These are phyloP conservation scores for Fissipunctia ypsillon DNA, from an alignment of 2,888 invertebrate genomes.

Conservation along the genomic window DNA sequence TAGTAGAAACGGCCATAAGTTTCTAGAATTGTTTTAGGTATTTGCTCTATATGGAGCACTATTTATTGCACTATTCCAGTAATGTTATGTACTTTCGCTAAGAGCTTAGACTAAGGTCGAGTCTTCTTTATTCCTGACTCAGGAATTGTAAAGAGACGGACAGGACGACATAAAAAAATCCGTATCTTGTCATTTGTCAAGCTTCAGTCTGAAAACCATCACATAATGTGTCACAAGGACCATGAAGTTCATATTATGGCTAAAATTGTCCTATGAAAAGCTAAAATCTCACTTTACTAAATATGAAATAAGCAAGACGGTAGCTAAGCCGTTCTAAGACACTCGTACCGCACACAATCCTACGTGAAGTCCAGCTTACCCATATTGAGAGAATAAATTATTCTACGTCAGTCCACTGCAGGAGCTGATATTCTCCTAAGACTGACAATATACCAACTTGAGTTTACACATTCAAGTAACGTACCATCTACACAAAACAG, in stretches of 20 bases:
- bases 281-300: not conserved
- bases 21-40: too few relatives aligned
- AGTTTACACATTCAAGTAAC: conserved; percentile 34
- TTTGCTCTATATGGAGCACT: too few relatives aligned
- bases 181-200: not conserved
- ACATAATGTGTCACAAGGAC: not conserved
- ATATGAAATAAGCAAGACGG: not conserved
- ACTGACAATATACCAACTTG: conserved; percentile 24
- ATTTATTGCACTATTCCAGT: too few relatives aligned
- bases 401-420: conserved; percentile 27
- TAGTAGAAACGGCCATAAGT: too few relatives aligned
- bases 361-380: conserved; percentile 30
- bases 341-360: conserved; percentile 3
- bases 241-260: too few relatives aligned
- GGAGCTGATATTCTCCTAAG: conserved; percentile 37
- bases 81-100: too few relatives aligned
- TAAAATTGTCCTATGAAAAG: not conserved
- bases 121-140: not conserved
- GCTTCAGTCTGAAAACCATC: not conserved
- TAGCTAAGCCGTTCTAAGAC: conserved; percentile 17
- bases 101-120: not conserved
- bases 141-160: not conserved
- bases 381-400: conserved; percentile 51
- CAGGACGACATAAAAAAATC: too few relatives aligned
- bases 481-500: not conserved